Percentiles rank a stretch among this genome's conserved stretches.
phyloP scores from a whole-genome alignment of 2,888 invertebrate species.

The Phytoseiulus persimilis region DNA sequence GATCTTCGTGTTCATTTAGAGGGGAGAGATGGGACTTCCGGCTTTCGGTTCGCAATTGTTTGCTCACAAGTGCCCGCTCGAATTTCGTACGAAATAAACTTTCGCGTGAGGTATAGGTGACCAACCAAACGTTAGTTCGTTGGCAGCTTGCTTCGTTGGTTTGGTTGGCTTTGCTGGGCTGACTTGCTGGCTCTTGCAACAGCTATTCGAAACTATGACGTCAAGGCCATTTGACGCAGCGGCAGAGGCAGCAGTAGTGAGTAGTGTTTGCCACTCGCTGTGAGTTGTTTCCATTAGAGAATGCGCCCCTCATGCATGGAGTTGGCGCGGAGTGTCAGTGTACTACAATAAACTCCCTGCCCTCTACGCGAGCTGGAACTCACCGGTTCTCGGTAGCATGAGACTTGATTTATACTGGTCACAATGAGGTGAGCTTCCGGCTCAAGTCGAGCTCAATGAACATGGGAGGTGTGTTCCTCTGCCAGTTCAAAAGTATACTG shows the following conservation, averaged over 20 bases:
- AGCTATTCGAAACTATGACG: neutral
- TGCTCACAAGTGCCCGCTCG: neutral
- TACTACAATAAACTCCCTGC: too few species aligned
- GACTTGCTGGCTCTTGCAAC: neutral
- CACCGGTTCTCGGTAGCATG: too few species aligned
- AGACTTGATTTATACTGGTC: too few species aligned
- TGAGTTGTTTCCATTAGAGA: neutral
- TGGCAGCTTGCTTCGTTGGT: neutral
- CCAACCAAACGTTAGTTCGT: neutral
- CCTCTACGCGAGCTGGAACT: too few species aligned
- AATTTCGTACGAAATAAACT: neutral
- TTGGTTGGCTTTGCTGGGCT: neutral
- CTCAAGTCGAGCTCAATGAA: too few species aligned
- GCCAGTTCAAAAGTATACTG: too few species aligned
- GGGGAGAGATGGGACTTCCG: neutral
- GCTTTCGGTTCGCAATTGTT: neutral
- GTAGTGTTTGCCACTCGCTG: neutral
- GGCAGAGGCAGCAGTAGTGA: neutral
- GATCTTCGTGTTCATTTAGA: neutral
- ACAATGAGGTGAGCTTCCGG: too few species aligned
- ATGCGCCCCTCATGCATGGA: neutral
- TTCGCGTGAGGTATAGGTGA: neutral
- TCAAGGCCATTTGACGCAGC: neutral
- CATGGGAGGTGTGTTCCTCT: too few species aligned
- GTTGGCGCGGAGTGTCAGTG: too few species aligned